phyloP scores from a whole-genome alignment of 2,797 vertebrate genomes.

The Acestrorhynchus altus region DNA sequence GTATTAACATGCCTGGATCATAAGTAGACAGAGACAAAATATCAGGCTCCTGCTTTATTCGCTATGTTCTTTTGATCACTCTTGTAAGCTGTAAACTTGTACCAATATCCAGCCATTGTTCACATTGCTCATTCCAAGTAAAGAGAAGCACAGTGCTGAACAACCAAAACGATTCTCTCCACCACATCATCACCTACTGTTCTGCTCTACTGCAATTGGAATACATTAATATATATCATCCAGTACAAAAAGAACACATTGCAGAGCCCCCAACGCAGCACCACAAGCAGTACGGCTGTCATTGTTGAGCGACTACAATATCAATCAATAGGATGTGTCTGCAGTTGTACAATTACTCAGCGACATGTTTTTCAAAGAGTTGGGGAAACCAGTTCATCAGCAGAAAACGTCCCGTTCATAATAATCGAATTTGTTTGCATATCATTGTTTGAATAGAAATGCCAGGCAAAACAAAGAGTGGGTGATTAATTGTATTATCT shows the following conservation, averaged over 20 bases:
- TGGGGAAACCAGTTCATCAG: slow-evolving; percentile 2
- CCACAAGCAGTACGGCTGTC: slow-evolving; percentile 32
- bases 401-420: not conserved
- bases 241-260: slow-evolving; percentile 38
- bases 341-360: slow-evolving; percentile 30
- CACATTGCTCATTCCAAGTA: not conserved
- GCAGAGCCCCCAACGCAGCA: slow-evolving; percentile 3
- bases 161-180: slow-evolving; percentile 48
- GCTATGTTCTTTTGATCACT: not conserved
- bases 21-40: not conserved
- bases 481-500: slow-evolving; percentile 21
- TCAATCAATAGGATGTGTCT: slow-evolving; percentile 40
- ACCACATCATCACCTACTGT: slow-evolving; percentile 57
- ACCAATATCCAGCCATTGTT: slow-evolving; percentile 9
- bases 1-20: not conserved
- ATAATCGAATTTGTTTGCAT: slow-evolving; percentile 18
- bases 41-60: not conserved
- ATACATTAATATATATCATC: slow-evolving; percentile 60
- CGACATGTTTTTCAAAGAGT: slow-evolving; percentile 6
- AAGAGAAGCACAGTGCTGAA: slow-evolving; percentile 13
- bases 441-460: slow-evolving; percentile 24
- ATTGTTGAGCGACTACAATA: slow-evolving; percentile 36
- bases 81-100: not conserved
- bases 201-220: slow-evolving; percentile 59
- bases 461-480: slow-evolving; percentile 10